Conservation (phyloP, 2,888 invertebrate genomes). For the Troglohyphantes excavatus region DNA sequence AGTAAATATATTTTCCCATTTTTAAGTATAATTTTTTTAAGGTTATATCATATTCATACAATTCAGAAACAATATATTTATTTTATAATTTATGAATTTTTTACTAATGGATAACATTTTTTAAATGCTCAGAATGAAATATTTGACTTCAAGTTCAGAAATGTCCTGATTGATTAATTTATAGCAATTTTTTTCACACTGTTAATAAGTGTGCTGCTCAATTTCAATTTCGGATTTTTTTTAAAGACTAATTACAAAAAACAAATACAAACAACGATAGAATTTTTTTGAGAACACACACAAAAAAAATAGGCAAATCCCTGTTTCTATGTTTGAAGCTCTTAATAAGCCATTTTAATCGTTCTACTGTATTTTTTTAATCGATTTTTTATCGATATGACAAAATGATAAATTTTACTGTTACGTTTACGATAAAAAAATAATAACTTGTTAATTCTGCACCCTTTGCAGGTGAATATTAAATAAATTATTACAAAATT, state of each 20-base stretch:
- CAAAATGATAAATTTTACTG: neutral
- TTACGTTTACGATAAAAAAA: neutral
- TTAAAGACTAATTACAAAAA: neutral
- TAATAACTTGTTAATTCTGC: neutral
- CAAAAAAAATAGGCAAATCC: too few relatives aligned
- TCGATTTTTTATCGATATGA: slow-evolving; percentile 17
- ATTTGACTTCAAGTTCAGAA: neutral
- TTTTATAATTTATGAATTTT: too few relatives aligned
- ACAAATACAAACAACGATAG: neutral
- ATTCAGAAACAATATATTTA: too few relatives aligned
- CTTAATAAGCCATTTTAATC: too few relatives aligned
- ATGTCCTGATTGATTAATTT: neutral
- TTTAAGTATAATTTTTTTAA: too few relatives aligned
- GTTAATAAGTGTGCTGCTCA: neutral
- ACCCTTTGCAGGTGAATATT: slow-evolving; percentile 19
- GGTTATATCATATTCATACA: too few relatives aligned
- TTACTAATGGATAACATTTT: too few relatives aligned
- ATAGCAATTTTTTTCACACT: neutral
- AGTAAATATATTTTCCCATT: too few relatives aligned
- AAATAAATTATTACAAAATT: slow-evolving; percentile 57
- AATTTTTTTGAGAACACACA: neutral
- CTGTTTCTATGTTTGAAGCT: too few relatives aligned
- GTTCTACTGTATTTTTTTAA: too few relatives aligned
- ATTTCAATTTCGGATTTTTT: neutral
- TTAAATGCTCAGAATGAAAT: neutral